Evolutionary conservation across 35 echinoderm and acorn worm genomes (phyloP), one percentile per base, ranked within the genome.

Genomic region (Chiridota heheva): DNA sequence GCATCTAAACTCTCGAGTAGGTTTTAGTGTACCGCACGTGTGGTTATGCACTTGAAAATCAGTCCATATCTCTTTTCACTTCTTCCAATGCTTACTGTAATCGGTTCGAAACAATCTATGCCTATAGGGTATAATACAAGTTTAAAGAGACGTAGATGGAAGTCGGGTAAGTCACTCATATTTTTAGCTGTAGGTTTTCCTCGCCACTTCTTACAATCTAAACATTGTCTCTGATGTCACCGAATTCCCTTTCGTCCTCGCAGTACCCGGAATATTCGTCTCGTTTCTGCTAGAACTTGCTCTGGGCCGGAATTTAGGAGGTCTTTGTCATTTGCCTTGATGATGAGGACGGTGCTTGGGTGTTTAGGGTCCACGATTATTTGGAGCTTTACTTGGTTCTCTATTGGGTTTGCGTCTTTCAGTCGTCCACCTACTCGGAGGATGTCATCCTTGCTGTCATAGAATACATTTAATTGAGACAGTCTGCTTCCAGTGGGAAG

Each of bases 21-120:
- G 44, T 80, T 58, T 33, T 36, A 62, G 5, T 40, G 58, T 25
- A 57, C 30, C 13, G 55, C 72, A 56, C 72, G 63, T 6, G 63
- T 67, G 4, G 63, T 36, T 36, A 36, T 67, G 18, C 25, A 67
- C 38, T 76, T 51, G 42, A 48, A 76, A 18, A 76, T 49, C 47
- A 76, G 16, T 6, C 72, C 72, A 27, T 47, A 76, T 76, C 72
- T 27, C 30, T 49, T 76, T 18, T 76, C 47, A 48, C 17, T 76
- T 10, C 42, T 44, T 8, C 69, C 69, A 12, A 72, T 41, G 28
- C 46, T 49, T 5, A 30, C 63, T 67, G 63, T 31, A 27, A 67
- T 67, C 5, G 34, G 34, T 0, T 47, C 47, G 32, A 76, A 48
- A 53, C 72, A 76, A 49, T 76, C 72, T 31, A 48, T 31, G 22